A percentile compares a stretch with the other conserved stretches of the same genome.
Evolutionary conservation across 2,797 vertebrate genomes (phyloP).

Genomic region (Euthynnus affinis): DNA sequence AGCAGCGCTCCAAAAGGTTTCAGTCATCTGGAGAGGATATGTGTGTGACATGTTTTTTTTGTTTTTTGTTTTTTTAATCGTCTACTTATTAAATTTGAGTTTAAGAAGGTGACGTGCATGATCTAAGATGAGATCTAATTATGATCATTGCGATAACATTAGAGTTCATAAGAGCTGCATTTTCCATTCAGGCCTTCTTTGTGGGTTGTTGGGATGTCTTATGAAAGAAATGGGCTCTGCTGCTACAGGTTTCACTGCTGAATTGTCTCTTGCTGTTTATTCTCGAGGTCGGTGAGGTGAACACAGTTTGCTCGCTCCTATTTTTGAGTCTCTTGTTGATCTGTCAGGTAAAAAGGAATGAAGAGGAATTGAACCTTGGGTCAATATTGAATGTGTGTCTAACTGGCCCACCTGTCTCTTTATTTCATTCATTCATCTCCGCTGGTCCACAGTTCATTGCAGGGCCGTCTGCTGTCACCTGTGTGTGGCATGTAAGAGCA

Average conservation of each 20-base stretch:
- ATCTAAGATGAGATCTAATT: neutral
- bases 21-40: constrained; percentile 23
- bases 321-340: constrained; percentile 16
- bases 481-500: constrained; percentile 67
- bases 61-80: neutral
- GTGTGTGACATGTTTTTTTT: neutral
- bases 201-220: neutral
- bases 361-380: constrained; percentile 33
- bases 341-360: constrained; percentile 14
- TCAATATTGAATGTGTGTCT: constrained; percentile 62
- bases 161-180: neutral
- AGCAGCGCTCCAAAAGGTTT: constrained; percentile 35
- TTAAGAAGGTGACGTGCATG: neutral
- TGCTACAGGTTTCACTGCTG: neutral
- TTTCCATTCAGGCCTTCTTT: neutral
- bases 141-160: no score
- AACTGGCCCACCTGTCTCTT: constrained; percentile 17
- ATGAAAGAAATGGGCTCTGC: neutral
- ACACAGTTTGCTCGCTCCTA: constrained; percentile 7
- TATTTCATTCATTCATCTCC: constrained; percentile 10
- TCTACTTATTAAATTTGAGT: constrained; percentile 20
- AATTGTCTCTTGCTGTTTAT: constrained; percentile 14
- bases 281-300: constrained; percentile 32
- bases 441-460: constrained; percentile 23
- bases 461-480: constrained; percentile 50